phyloP scores from a whole-genome alignment of 2,113 vertebrate species.

The Poecile atricapillus region DNA sequence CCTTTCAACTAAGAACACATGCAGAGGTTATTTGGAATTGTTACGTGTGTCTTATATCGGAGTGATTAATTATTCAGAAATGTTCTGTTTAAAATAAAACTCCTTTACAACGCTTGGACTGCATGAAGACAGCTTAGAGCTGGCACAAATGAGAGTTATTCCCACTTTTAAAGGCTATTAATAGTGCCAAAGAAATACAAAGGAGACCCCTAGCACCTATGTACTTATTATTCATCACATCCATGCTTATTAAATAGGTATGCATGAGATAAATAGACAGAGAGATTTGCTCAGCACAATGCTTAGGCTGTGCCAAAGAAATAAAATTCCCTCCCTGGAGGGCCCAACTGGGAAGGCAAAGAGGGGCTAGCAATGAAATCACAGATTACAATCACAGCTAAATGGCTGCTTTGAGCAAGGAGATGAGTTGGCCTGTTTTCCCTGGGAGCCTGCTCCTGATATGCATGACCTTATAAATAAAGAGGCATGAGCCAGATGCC shows the following conservation, averaged over 20 bases:
- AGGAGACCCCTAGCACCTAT: neutral
- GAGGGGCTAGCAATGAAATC: slow-evolving; percentile 19
- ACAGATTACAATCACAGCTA: slow-evolving; percentile 6
- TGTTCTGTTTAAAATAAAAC: slow-evolving; percentile 42
- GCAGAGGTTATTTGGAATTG: neutral
- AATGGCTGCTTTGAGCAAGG: slow-evolving; percentile 17
- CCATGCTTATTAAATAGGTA: slow-evolving; percentile 17
- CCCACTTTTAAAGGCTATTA: slow-evolving; percentile 3
- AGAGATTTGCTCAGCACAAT: neutral
- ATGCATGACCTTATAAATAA: neutral
- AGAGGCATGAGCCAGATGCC: neutral
- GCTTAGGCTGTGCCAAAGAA: slow-evolving; percentile 23
- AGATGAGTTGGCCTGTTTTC: slow-evolving; percentile 32
- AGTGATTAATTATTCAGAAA: slow-evolving; percentile 52
- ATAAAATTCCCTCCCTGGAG: slow-evolving; percentile 13
- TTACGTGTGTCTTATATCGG: neutral
- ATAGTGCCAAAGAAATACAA: slow-evolving; percentile 21
- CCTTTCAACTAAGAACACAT: neutral
- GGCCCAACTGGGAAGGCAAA: neutral
- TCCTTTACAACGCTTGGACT: neutral
- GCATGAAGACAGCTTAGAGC: neutral
- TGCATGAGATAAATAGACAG: slow-evolving; percentile 39
- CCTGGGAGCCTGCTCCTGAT: slow-evolving; percentile 26
- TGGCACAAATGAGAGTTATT: slow-evolving; percentile 9
- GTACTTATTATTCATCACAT: neutral